These are phyloP conservation scores for Zoanthus sociatus DNA, from an alignment of 92 coral and sea anemone genomes.

Conservation along the genomic window DNA sequence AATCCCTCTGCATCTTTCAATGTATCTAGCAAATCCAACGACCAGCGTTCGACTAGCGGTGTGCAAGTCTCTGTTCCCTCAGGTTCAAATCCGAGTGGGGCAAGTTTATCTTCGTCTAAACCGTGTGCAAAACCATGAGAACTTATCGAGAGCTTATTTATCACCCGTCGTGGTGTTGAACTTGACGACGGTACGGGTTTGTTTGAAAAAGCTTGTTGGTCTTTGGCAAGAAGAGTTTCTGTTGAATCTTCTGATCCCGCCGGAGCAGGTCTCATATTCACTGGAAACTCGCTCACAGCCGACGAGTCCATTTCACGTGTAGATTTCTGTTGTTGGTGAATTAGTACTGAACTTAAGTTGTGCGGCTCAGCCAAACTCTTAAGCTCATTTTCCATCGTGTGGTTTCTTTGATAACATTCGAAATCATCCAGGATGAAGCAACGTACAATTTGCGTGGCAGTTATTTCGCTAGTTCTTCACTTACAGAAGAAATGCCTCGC, in stretches of 20 bases:
- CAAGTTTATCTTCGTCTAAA: conserved; percentile 84
- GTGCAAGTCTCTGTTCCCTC: conserved; percentile 95
- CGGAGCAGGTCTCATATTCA: conserved; percentile 93
- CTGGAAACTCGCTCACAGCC: conserved; percentile 57
- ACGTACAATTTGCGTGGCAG: conserved; percentile 70
- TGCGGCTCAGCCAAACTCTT: conserved; percentile 51
- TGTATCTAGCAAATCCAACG: conserved; percentile 73
- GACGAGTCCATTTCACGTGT: conserved; percentile 86
- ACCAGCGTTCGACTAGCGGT: conserved; percentile 89
- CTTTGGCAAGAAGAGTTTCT: conserved; percentile 75
- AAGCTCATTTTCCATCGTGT: conserved; percentile 76
- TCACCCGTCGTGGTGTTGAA: conserved; percentile 82
- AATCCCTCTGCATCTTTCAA: conserved; percentile 80
- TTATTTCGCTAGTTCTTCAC: conserved; percentile 82
- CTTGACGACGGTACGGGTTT: conserved; percentile 71
- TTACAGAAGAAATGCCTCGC: conserved; percentile 84
- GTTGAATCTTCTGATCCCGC: conserved; percentile 92
- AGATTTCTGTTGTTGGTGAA: conserved; percentile 69
- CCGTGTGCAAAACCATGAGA: conserved; percentile 66
- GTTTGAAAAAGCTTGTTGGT: conserved; percentile 52
- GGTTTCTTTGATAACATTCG: conserved; percentile 58
- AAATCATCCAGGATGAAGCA: conserved; percentile 76
- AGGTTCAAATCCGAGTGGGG: conserved; percentile 98
- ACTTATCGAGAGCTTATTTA: conserved; percentile 66
- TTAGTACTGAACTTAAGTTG: conserved; percentile 53